A percentile compares a stretch with the other conserved stretches of the same genome.
Conservation (phyloP, 1,140 invertebrate species). For the Yoshiicerus persimilis region DNA sequence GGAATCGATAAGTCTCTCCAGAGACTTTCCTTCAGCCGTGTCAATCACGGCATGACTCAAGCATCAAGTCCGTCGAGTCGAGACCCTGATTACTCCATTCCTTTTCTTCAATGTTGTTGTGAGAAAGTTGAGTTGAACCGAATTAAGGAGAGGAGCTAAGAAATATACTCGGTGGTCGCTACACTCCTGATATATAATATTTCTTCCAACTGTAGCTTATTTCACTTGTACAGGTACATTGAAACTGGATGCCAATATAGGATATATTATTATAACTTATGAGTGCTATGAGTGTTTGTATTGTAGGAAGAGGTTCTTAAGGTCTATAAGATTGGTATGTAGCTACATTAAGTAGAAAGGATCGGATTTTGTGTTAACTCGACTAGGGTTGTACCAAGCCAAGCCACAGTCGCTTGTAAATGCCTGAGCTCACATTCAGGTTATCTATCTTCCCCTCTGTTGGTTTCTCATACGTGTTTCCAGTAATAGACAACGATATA, state of each 20-base stretch:
- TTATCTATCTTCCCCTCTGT: conserved; percentile 32
- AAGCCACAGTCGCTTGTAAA: background rate
- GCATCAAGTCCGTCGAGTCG: conserved; percentile 1
- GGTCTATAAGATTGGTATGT: too few species aligned
- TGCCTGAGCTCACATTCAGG: background rate
- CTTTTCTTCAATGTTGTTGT: background rate
- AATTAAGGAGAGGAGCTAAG: background rate
- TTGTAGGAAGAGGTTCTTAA: too few species aligned
- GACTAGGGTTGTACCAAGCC: background rate
- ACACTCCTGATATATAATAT: too few species aligned
- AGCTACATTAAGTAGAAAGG: too few species aligned
- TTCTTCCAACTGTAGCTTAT: too few species aligned
- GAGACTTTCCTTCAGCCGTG: conserved; percentile 33
- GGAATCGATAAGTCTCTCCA: conserved; percentile 36
- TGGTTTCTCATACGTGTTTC: conserved; percentile 9
- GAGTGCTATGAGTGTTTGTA: too few species aligned
- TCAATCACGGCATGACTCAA: conserved; percentile 34
- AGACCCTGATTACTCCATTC: conserved; percentile 28
- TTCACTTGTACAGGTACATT: too few species aligned
- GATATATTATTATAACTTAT: too few species aligned
- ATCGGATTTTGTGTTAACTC: background rate
- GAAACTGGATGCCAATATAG: background rate
- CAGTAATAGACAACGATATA: background rate
- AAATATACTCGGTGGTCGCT: too few species aligned
- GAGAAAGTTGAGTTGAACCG: too few species aligned